phyloP scores from a whole-genome alignment of 2,888 invertebrate genomes.

The Tiphia femorata region DNA sequence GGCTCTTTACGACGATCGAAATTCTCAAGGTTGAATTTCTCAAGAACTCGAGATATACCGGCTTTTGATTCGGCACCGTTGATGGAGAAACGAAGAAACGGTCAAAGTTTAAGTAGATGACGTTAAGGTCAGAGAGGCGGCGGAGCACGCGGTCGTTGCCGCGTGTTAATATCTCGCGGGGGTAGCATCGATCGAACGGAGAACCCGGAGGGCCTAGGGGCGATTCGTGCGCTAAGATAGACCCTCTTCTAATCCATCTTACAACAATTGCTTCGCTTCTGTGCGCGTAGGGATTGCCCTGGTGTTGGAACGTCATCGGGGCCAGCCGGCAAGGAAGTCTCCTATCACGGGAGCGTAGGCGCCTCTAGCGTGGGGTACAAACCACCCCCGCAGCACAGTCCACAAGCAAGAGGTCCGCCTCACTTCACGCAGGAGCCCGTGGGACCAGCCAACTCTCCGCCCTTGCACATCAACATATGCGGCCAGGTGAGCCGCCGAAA shows the following conservation, averaged over 20 bases:
- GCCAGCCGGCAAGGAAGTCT: slow-evolving; percentile 62
- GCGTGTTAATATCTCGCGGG: too few species aligned
- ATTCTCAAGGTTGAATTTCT: too few species aligned
- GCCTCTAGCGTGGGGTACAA: slow-evolving; percentile 62
- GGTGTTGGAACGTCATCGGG: slow-evolving; percentile 63
- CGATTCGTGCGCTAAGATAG: background rate
- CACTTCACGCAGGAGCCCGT: slow-evolving; percentile 61
- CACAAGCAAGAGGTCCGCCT: slow-evolving; percentile 57
- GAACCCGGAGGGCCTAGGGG: background rate
- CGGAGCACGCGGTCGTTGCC: too few species aligned
- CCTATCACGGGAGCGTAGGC: slow-evolving; percentile 62
- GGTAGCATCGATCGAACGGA: too few species aligned
- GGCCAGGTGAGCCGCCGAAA: slow-evolving; percentile 67
- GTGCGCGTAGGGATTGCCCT: slow-evolving; percentile 57
- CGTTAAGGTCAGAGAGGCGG: too few species aligned
- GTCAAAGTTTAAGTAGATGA: too few species aligned
- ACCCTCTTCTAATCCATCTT: background rate
- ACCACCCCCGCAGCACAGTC: slow-evolving; percentile 59
- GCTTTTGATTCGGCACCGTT: too few species aligned
- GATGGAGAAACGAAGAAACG: too few species aligned
- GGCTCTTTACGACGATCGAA: too few species aligned
- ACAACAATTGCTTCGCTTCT: background rate
- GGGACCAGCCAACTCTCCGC: slow-evolving; percentile 69
- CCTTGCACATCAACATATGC: slow-evolving; percentile 72
- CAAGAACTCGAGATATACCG: too few species aligned